A percentile compares a stretch with the other conserved stretches of the same genome.
Evolutionary conservation across 2,888 invertebrate species (phyloP).

Genomic region (Volucella inflata): DNA sequence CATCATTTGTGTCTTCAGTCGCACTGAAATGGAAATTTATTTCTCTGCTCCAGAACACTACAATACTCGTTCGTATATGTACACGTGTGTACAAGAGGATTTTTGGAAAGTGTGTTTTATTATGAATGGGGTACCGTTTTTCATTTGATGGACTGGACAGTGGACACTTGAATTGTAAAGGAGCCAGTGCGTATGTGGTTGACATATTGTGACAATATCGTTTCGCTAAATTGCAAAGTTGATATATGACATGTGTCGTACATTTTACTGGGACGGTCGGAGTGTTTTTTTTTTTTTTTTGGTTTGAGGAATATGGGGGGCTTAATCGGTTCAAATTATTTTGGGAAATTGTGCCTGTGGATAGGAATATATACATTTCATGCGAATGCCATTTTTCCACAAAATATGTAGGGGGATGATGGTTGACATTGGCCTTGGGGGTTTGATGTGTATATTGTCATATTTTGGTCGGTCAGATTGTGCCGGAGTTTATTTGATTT

Average conservation of each 20-base stretch:
- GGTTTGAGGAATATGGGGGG: too few species aligned
- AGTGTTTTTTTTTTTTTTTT: too few species aligned
- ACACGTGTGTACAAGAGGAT: neutral
- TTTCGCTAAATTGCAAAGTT: conserved; percentile 1
- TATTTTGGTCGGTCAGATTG: too few species aligned
- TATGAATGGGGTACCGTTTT: conserved; percentile 48
- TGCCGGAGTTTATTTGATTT: too few species aligned
- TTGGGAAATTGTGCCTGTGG: too few species aligned
- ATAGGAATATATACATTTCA: too few species aligned
- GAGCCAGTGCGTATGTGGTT: conserved; percentile 32
- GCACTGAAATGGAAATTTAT: conserved; percentile 49
- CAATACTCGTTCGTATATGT: too few species aligned
- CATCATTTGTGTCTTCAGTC: conserved; percentile 55
- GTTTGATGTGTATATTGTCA: too few species aligned
- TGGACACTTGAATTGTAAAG: conserved; percentile 52
- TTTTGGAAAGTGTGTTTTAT: conserved; percentile 52
- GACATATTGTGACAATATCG: conserved; percentile 68
- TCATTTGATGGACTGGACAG: conserved; percentile 61
- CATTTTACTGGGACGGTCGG: neutral
- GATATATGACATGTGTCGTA: conserved; percentile 5
- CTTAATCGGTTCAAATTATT: neutral
- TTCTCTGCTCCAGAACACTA: neutral
- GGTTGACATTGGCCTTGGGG: too few species aligned
- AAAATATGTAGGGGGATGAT: too few species aligned
- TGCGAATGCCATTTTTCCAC: too few species aligned